Evolutionary conservation across 2,797 vertebrate species (phyloP).

Genomic region (Poeciliopsis paucimaculata): DNA sequence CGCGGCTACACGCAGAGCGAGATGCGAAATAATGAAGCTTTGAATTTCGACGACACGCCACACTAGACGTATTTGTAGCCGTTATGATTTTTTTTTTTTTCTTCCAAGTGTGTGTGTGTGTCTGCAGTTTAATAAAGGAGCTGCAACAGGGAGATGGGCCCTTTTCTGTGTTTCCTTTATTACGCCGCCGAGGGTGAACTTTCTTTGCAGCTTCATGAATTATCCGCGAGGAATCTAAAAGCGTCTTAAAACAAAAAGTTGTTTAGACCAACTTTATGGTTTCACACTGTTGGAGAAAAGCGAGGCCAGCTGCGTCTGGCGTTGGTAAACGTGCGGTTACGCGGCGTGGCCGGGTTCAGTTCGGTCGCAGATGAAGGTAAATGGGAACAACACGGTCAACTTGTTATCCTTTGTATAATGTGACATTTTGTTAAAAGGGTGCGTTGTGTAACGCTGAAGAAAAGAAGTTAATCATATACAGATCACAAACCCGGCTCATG

Average conservation of each 20-base stretch:
- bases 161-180: conserved; percentile 17
- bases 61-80: conserved; percentile 2
- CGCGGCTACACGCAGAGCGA: conserved; percentile 2
- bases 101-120: background rate
- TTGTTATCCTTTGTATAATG: conserved; percentile 17
- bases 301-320: conserved; percentile 9
- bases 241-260: conserved; percentile 10
- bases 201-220: conserved; percentile 4
- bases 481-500: conserved; percentile 39
- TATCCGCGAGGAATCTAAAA: conserved; percentile 10
- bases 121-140: conserved; percentile 15
- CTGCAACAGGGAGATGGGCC: conserved; percentile 6
- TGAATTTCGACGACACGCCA: conserved; percentile 7
- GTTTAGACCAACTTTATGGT: background rate
- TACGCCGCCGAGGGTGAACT: background rate
- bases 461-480: conserved; percentile 51
- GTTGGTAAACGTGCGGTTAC: background rate
- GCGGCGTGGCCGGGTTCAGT: background rate
- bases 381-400: background rate
- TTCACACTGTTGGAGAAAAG: conserved; percentile 8
- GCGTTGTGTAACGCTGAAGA: conserved; percentile 26
- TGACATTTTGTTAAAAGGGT: conserved; percentile 12
- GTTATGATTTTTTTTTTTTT: background rate
- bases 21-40: conserved; percentile 24
- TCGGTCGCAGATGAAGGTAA: background rate